Evolutionary conservation across 2,888 invertebrate genomes (phyloP), one percentile per base, ranked within the genome.

Genomic region (Bombyx huttoni): DNA sequence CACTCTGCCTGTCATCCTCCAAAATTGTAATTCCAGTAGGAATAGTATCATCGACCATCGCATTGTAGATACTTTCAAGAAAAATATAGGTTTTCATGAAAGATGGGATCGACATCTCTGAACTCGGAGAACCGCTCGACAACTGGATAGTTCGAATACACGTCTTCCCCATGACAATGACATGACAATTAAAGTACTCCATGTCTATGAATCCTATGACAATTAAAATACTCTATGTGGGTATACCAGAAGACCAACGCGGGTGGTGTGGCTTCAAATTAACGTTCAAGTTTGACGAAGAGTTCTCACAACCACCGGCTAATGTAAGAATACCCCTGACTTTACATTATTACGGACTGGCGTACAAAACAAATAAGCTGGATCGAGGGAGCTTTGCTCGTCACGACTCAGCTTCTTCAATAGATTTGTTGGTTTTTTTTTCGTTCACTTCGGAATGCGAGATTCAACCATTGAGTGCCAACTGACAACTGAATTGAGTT

Each of bases 401-500:
- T 40, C 40, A 40, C 71, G 70, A 67, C 67, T 68, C 59, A 59
- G 75, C 77, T 80, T 68, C 81, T 81, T 78, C 70, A 81, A 78
- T 69, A 63, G 73, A 63, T 76, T 76, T 78, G 83, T 75, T 65
- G 73, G 64, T 77, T 81, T 80, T 80, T 82, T 70, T 65, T 67
- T 70, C 68, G 64, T 61, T 50, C 49, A 47, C 71, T 58, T 68
- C 62, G 81, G 79, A 78, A 83, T 82, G 78, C 73, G 67, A 72
- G 65, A 70, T 65, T 74, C 70, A 64, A 62, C 56, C 51, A 56
- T 75, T 58, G 60, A 77, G 74, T 66, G 66, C 67, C 53, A 49
- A 45, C 49, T 46, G n/a, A 50, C 50, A 45, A 14, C 24, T 50
- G 34, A 40, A 46, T 50, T n/a, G 46, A 45, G 46, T 13, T 45